Percentiles rank a stretch among this genome's conserved stretches.
Conservation (phyloP, 2,888 invertebrate species). For the Ceraclea dissimilis region DNA sequence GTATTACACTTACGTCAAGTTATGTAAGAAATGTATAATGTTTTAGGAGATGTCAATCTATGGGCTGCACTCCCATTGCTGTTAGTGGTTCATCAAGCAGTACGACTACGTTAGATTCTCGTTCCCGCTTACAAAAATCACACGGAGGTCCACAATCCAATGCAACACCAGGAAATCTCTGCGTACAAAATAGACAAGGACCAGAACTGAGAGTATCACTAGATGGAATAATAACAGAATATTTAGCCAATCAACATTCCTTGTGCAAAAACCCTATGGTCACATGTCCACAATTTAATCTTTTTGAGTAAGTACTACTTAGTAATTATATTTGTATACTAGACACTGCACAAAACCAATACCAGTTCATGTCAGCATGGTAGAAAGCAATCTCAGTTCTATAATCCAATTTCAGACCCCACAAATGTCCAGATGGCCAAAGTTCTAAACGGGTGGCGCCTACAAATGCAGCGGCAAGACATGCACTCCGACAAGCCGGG, state of each 20-base stretch:
- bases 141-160: neutral
- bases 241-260: slow-evolving; percentile 96
- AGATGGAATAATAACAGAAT: slow-evolving; percentile 92
- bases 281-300: slow-evolving; percentile 93
- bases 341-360: no score
- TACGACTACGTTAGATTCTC: slow-evolving; percentile 20
- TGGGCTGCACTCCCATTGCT: slow-evolving; percentile 24
- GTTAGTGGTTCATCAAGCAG: neutral
- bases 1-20: no score
- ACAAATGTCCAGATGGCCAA: slow-evolving; percentile 81
- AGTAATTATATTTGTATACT: no score
- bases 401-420: slow-evolving; percentile 69
- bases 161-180: slow-evolving; percentile 30
- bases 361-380: no score
- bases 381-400: no score
- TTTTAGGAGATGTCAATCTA: slow-evolving; percentile 27
- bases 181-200: slow-evolving; percentile 24
- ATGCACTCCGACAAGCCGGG: slow-evolving; percentile 50
- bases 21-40: neutral
- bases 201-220: slow-evolving; percentile 51
- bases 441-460: slow-evolving; percentile 50
- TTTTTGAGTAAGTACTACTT: slow-evolving; percentile 72
- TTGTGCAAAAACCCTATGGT: slow-evolving; percentile 96
- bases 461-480: slow-evolving; percentile 63
- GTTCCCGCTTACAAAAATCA: slow-evolving; percentile 45